A percentile compares a stretch with the other conserved stretches of the same genome.
Evolutionary conservation across 37 sponge, comb jelly and placozoan species (phyloP).

Genomic region (Geodia barretti): DNA sequence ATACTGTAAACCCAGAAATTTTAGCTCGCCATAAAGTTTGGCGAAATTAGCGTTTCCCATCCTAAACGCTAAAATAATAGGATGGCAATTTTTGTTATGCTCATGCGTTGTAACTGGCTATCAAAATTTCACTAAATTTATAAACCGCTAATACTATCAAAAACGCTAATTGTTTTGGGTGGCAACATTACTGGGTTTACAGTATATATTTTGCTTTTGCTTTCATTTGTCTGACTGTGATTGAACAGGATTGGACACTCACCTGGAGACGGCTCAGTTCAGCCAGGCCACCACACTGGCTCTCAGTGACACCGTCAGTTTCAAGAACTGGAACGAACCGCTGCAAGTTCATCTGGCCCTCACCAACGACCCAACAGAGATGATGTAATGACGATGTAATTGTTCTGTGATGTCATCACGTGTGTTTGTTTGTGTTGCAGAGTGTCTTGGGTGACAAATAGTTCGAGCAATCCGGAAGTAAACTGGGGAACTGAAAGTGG

Average conservation of each 20-base stretch:
- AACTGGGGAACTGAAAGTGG: slow-evolving; percentile 21
- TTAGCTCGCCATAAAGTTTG: too few relatives aligned
- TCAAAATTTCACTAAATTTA: too few relatives aligned
- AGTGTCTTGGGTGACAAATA: slow-evolving; percentile 39
- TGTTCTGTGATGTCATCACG: background rate
- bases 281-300: slow-evolving; percentile 21
- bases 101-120: too few relatives aligned
- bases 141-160: too few relatives aligned
- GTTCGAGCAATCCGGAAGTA: slow-evolving; percentile 33
- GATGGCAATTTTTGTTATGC: too few relatives aligned
- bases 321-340: slow-evolving; percentile 60
- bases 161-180: too few relatives aligned
- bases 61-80: too few relatives aligned
- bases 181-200: too few relatives aligned
- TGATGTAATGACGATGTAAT: slow-evolving; percentile 23
- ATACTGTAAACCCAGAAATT: too few relatives aligned
- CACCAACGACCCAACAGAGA: slow-evolving; percentile 16
- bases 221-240: too few relatives aligned
- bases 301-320: slow-evolving; percentile 30
- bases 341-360: slow-evolving; percentile 57
- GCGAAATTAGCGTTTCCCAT: too few relatives aligned
- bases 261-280: background rate
- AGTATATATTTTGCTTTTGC: too few relatives aligned
- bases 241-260: background rate
- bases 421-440: slow-evolving; percentile 13